Evolutionary conservation across 2,888 invertebrate genomes (phyloP).

Genomic region (Abscondita cerata): DNA sequence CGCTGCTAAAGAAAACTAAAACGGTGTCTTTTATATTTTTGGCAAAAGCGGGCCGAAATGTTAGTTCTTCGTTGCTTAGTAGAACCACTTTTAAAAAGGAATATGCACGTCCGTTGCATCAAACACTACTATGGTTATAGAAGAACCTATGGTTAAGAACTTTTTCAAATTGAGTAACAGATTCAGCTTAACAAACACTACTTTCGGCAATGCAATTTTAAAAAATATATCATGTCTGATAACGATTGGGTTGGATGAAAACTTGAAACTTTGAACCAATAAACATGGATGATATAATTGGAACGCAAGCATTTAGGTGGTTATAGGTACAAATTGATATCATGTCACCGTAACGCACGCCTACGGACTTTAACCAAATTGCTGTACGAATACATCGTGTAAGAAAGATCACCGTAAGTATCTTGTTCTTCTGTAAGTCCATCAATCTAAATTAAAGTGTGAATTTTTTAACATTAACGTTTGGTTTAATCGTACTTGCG

Average conservation of each 20-base stretch:
- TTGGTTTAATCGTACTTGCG: background rate
- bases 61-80: constrained; percentile 41
- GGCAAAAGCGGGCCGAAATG: constrained; percentile 31
- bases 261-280: constrained; percentile 53
- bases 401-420: constrained; percentile 52
- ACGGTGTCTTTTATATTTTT: constrained; percentile 31
- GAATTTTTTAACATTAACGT: background rate
- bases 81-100: constrained; percentile 39
- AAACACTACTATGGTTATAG: constrained; percentile 27
- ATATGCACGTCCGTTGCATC: constrained; percentile 37
- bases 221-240: constrained; percentile 39
- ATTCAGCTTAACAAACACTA: constrained; percentile 43
- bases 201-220: constrained; percentile 43
- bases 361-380: constrained; percentile 30
- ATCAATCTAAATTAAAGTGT: constrained; percentile 52
- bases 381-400: constrained; percentile 10
- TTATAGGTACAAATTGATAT: constrained; percentile 60
- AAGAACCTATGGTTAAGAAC: constrained; percentile 38
- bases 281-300: constrained; percentile 59
- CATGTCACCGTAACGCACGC: constrained; percentile 51
- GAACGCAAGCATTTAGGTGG: constrained; percentile 57
- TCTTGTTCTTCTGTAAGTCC: constrained; percentile 48
- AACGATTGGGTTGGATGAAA: constrained; percentile 45
- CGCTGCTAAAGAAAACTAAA: constrained; percentile 43
- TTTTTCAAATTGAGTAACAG: constrained; percentile 38